Conservation (phyloP, 2,113 vertebrate species). For the Cinclus mexicanus region DNA sequence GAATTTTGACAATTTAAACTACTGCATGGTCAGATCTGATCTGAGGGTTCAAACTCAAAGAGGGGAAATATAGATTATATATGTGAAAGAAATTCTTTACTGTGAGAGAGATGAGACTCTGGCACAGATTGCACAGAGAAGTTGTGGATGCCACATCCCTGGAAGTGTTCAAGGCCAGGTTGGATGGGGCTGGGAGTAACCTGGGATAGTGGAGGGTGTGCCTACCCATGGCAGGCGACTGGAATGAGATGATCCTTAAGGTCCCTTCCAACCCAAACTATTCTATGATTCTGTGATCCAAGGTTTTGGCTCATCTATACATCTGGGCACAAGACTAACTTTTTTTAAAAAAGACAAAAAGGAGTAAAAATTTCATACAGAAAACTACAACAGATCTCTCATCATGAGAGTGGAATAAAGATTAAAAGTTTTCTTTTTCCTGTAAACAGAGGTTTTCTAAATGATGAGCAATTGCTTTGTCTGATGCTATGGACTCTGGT, state of each 20-base stretch:
- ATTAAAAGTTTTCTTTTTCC: background rate
- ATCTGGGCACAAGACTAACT: background rate
- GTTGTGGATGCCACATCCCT: background rate
- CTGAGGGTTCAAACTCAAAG: background rate
- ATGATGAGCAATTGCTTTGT: background rate
- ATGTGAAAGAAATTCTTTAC: background rate
- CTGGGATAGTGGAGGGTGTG: too few species aligned
- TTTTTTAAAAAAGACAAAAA: background rate
- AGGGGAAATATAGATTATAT: background rate
- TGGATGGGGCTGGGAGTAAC: background rate
- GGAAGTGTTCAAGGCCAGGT: background rate
- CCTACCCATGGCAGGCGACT: background rate
- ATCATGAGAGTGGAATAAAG: background rate
- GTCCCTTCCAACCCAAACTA: background rate
- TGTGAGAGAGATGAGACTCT: background rate
- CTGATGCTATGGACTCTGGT: background rate
- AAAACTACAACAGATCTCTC: background rate
- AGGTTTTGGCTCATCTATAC: background rate
- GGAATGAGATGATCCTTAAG: background rate
- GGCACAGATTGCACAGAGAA: background rate
- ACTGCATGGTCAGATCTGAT: background rate
- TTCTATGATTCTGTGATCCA: background rate
- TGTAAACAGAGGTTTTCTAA: background rate
- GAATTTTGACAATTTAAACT: background rate
- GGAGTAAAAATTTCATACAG: background rate